Percentiles rank a stretch among this genome's conserved stretches.
These are phyloP conservation scores for Trachemys scripta DNA, from an alignment of 2,113 vertebrate species.

Conservation along the genomic window DNA sequence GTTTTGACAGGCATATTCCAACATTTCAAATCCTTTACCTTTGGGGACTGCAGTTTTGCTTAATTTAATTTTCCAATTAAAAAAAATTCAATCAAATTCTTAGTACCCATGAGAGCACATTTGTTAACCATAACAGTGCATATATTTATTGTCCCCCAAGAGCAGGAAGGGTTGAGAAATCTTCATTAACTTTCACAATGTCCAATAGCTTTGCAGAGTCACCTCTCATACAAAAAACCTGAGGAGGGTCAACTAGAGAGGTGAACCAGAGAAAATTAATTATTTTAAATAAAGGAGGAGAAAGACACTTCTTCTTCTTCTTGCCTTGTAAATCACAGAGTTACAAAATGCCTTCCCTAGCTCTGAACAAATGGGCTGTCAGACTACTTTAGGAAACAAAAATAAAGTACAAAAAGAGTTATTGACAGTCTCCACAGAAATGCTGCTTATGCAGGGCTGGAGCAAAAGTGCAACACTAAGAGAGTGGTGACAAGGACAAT, in stretches of 20 bases:
- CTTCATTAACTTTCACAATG: conserved; percentile 47
- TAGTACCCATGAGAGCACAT: neutral
- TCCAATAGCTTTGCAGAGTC: neutral
- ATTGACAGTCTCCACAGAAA: neutral
- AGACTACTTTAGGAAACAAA: neutral
- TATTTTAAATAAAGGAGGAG: neutral
- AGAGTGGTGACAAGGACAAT: neutral
- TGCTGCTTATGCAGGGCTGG: neutral
- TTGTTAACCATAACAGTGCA: neutral
- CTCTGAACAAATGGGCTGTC: neutral
- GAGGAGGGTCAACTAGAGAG: neutral
- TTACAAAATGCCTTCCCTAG: neutral
- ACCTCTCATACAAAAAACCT: neutral
- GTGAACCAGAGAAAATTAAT: neutral
- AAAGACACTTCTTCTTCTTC: neutral
- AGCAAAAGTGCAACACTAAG: neutral
- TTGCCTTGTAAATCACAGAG: neutral
- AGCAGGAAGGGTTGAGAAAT: neutral
- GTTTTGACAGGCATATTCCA: neutral
- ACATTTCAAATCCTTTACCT: conserved; percentile 14
- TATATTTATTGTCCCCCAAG: conserved; percentile 3
- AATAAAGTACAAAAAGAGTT: neutral
- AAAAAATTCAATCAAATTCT: conserved; percentile 52
- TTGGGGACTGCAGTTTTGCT: conserved; percentile 16
- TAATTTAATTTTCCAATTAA: conserved; percentile 63